Evolutionary conservation across 2,797 vertebrate species (phyloP), one percentile per base, ranked within the genome.

Genomic region (Clangula hyemalis): DNA sequence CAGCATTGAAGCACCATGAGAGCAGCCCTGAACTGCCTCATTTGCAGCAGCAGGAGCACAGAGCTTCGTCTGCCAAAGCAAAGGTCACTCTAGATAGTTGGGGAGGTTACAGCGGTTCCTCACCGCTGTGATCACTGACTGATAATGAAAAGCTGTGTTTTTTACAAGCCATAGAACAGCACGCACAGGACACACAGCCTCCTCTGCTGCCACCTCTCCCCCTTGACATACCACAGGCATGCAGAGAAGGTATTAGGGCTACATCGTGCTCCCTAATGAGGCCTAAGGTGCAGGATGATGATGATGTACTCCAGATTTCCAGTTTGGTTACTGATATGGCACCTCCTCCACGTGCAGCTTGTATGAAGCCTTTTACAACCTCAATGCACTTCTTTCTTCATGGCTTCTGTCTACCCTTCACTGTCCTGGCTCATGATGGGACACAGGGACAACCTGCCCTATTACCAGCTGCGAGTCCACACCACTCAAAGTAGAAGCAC

Each of bases 1-100:
- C 0, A 0, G 36, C 13, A 6, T 11, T 45, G 61, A 2, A 0
- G 58, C 61, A 22, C 24, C 0, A 0, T 8, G 73, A 45, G 24
- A 34, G 68, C 36, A 7, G 60, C 30, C 57, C 78, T 28, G 74
- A 53, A 13, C 38, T 17, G 3, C 39, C 22, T 60, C 41, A 4
- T 19, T 39, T 36, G 49, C 65, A 36, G 79, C 72, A 57, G 36
- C 0, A 0, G 21, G 74, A 86, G 64, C 64, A 36, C 25, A 16
- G 28, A 18, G 15, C 64, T 60, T 4, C 5, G 0, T 25, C 7
- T 91, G 91, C 68, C 68, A 49, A 32, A 64, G 36, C 61, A 22
- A 22, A 16, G 20, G 60, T 34, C 19, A 4, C 18, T 53, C 13
- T 38, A 71, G 4, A 10, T 3, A 4, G 6, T 36, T 39, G 17